Base-by-base conservation (phyloP, 2,888 invertebrate genomes). In the Linnaemya vulpina region DNA sequence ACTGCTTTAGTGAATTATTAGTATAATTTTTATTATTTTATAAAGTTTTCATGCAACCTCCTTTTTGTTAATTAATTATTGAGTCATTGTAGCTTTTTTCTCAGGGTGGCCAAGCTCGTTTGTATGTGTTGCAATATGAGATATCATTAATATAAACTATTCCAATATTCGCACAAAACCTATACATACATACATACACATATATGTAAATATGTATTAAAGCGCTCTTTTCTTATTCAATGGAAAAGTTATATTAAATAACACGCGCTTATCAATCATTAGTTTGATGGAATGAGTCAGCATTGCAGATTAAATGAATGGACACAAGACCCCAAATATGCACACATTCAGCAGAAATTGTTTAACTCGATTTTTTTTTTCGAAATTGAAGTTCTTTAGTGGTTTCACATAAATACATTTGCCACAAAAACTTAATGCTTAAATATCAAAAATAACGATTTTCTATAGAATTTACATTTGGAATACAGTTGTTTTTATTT, bases 21-120 rank as follows among this genome's bases (percentile, higher is more conserved):
- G 63, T 51, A 30, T 30, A 30, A 30, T 30, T 2, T 30, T 30
- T 30, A 30, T 30, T 30, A 30, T 62, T 49, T 22, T 38, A 30
- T 62, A 49, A 1, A 46, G 13, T 51, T 71, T 71, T 17, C 30
- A 71, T 43, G 43, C 8, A 70, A 17, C 4, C 5, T 51, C 51
- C 49, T 17, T 67, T 53, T 55, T 38, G 49, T 43, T 76, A 35
- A 46, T 55, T 65, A 53, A 55, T 43, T 20, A 46, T 67, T 67
- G 55, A 67, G 67, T 76, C 67, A 67, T 58, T 38, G 3, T 13
- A 58, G 58, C 35, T 55, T 13, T 60, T 58, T 25, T 58, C 22
- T 67, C 46, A 58, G 20, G 49, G 58, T 58, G 49, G 17, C n/a
- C 58, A 49, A 5, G 11, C 55, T 77, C 8, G 11, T 43, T 11